phyloP scores from a whole-genome alignment of 2,113 vertebrate genomes.

The Gambusia affinis region DNA sequence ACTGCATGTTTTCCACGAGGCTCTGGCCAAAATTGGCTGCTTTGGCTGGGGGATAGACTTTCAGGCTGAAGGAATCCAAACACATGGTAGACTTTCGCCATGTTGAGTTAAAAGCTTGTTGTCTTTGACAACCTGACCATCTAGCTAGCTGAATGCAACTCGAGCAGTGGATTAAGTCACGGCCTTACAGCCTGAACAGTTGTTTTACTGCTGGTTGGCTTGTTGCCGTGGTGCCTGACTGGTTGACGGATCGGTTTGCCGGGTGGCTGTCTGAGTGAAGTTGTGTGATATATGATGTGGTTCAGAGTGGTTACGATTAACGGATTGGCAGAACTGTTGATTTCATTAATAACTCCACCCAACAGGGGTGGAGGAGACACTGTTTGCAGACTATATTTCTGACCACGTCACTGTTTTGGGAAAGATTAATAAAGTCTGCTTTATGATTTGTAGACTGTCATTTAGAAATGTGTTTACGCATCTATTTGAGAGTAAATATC shows the following conservation, averaged over 20 bases:
- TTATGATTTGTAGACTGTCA: slow-evolving; percentile 53
- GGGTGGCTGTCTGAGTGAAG: slow-evolving; percentile 56
- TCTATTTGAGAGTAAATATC: slow-evolving; percentile 53
- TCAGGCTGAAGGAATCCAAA: slow-evolving; percentile 31
- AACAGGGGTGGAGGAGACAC: slow-evolving; percentile 39
- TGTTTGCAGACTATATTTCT: slow-evolving; percentile 27
- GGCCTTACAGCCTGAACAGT: slow-evolving; percentile 47
- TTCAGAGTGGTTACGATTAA: slow-evolving; percentile 70
- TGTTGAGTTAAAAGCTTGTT: slow-evolving; percentile 39
- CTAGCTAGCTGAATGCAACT: slow-evolving; percentile 27
- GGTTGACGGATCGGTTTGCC: slow-evolving; percentile 62
- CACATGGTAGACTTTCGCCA: slow-evolving; percentile 18
- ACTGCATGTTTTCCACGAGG: slow-evolving; percentile 60
- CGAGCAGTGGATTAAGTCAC: slow-evolving; percentile 41
- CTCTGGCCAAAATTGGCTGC: slow-evolving; percentile 45
- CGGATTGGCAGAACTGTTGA: slow-evolving; percentile 70
- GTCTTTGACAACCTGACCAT: slow-evolving; percentile 41
- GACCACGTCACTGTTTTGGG: slow-evolving; percentile 38
- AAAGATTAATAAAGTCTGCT: slow-evolving; percentile 51
- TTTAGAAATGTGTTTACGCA: slow-evolving; percentile 55
- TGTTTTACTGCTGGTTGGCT: slow-evolving; percentile 55
- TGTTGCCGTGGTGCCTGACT: slow-evolving; percentile 56
- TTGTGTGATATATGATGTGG: slow-evolving; percentile 74
- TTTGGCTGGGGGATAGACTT: slow-evolving; percentile 45
- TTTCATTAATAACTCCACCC: slow-evolving; percentile 72